Base-by-base conservation (phyloP, 2,797 vertebrate genomes). In the Mergus octosetaceus region DNA sequence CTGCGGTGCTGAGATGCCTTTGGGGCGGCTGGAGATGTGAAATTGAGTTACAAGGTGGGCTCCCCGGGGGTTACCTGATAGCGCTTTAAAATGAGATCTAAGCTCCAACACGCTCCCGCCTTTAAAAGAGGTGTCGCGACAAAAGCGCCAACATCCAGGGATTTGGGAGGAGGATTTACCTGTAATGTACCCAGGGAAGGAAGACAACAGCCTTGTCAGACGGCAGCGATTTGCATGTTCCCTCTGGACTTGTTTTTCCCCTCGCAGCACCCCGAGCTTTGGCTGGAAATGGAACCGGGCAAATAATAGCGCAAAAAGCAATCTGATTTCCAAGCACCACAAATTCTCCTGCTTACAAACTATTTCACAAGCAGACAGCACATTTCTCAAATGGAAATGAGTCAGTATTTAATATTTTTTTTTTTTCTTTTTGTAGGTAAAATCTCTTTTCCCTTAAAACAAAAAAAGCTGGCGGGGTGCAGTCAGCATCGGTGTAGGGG, bases 171-270 rank as follows among this genome's bases (percentile, higher is more conserved):
- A 90, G 34, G 85, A 76, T 96, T 94, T 84, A 90, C 94, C 84
- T 90, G 91, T 34, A 16, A 53, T 3, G 32, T 4, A 43, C 58
- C 61, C 38, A 43, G 62, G 54, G 68, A 78, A 72, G 88, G 91
- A 74, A 78, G 85, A 87, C 87, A 96, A 82, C 80, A 85, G 91
- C 65, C 90, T 56, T 15, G 85, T 72, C 71, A 87, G 71, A 62
- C n/a, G 7, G 91, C 77, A 58, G 68, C 0, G 5, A 92, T 95
- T 81, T 93, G 77, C 83, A 36, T 65, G 74, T 61, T 93, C 91
- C 96, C 94, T 85, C 89, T 69, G 82, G 91, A 93, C 93, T 76
- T 83, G 88, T 89, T 90, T 95, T 94, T 84, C 62, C 88, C 80
- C 72, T 89, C 11, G 0, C 60, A 66, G 74, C 74, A 81, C 36